Percentiles rank a stretch among this genome's conserved stretches.
Evolutionary conservation across 2,113 vertebrate genomes (phyloP).

Genomic region (Malurus melanocephalus): DNA sequence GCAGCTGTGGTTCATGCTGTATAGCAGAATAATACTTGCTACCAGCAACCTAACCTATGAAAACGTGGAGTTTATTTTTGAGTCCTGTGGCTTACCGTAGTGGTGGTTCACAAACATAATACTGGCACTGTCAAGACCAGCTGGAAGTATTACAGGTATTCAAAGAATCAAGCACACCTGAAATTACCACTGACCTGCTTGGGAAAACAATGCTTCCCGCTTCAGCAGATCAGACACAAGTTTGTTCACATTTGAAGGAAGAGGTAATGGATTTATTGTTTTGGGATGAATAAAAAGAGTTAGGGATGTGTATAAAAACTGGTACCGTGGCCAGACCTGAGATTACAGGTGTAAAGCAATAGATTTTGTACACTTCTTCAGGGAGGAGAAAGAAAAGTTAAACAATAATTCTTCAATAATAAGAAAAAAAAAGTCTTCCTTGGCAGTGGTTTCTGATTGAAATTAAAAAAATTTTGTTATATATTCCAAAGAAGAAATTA

Average conservation of each 20-base stretch:
- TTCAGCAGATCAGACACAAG: neutral
- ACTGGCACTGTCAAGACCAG: slow-evolving; percentile 5
- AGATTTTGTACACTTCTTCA: neutral
- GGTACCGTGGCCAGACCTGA: neutral
- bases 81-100: neutral
- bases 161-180: neutral
- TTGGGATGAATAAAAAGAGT: neutral
- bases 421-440: neutral
- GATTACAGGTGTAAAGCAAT: neutral
- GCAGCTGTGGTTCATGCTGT: neutral
- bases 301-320: neutral
- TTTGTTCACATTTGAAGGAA: neutral
- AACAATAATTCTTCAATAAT: neutral
- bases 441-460: neutral
- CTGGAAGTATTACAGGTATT: slow-evolving; percentile 30
- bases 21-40: slow-evolving; percentile 3
- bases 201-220: neutral
- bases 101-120: neutral
- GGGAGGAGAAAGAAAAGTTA: neutral
- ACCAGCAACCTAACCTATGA: neutral
- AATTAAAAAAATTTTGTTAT: neutral
- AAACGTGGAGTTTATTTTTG: neutral
- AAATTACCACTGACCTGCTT: neutral
- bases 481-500: neutral
- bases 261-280: neutral